Conservation (phyloP, 2,113 vertebrate genomes). For the Microcebus lehilahytsara region DNA sequence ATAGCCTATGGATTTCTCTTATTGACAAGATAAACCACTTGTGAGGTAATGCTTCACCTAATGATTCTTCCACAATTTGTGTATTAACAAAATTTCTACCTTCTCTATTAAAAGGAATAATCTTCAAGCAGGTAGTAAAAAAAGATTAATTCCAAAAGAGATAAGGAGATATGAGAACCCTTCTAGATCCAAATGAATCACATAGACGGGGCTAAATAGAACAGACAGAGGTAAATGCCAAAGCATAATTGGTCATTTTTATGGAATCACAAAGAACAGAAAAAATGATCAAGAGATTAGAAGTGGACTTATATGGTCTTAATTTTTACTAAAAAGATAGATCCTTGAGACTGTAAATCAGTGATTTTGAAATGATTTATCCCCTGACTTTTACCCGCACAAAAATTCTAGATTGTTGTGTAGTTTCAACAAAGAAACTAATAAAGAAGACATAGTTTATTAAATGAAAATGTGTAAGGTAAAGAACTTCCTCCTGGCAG, state of each 20-base stretch:
- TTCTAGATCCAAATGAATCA: neutral
- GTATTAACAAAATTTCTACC: neutral
- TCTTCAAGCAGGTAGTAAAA: neutral
- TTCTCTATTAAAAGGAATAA: neutral
- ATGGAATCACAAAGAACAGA: neutral
- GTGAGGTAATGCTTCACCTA: neutral
- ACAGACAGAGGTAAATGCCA: neutral
- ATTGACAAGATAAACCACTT: neutral
- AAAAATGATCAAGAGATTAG: neutral
- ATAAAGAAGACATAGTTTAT: neutral
- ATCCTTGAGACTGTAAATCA: neutral
- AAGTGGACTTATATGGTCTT: neutral
- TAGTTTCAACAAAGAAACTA: neutral
- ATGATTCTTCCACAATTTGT: neutral
- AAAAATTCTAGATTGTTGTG: neutral
- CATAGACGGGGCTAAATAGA: neutral
- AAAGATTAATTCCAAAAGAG: slow-evolving; percentile 6
- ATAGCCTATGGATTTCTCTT: neutral
- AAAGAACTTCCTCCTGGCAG: neutral
- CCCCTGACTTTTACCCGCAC: neutral
- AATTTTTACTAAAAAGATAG: neutral
- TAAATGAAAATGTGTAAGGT: neutral
- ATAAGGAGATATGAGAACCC: neutral
- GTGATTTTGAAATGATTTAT: slow-evolving; percentile 17
- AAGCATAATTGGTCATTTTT: neutral